Conservation (phyloP, 1,140 invertebrate genomes). For the Bilobella aurantiaca region DNA sequence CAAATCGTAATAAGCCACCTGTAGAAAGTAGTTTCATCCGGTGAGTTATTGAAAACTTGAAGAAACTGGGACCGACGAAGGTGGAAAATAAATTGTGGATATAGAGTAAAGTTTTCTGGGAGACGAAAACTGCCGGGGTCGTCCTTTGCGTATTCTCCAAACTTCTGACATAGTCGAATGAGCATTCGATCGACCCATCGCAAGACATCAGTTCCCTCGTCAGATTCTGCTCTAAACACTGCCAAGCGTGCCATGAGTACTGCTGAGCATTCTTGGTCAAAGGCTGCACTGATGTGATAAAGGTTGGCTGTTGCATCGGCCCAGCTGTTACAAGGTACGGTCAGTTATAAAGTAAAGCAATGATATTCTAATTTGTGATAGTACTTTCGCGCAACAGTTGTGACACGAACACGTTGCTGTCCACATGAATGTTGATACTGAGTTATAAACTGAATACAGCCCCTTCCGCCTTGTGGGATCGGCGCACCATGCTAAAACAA, state of each 20-base stretch:
- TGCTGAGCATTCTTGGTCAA: slow-evolving; percentile 94
- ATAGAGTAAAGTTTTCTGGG: slow-evolving; percentile 91
- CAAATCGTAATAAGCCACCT: slow-evolving; percentile 48
- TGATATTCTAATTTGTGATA: slow-evolving; percentile 29
- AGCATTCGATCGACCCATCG: slow-evolving; percentile 97
- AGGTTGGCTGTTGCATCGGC: slow-evolving; percentile 67
- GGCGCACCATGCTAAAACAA: slow-evolving; percentile 70
- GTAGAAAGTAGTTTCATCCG: slow-evolving; percentile 99
- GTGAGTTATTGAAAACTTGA: slow-evolving; percentile 99
- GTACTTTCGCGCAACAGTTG: slow-evolving; percentile 90
- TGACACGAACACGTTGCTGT: slow-evolving; percentile 86
- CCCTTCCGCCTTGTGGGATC: slow-evolving; percentile 87
- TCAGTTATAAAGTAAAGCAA: neutral
- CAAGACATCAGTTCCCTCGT: slow-evolving; percentile 92
- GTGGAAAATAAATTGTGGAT: slow-evolving; percentile 99
- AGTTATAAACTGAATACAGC: slow-evolving; percentile 96
- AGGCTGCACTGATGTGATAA: slow-evolving; percentile 77
- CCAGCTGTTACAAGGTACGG: slow-evolving; percentile 50
- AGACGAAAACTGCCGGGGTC: slow-evolving; percentile 93
- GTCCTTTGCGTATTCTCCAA: slow-evolving; percentile 96
- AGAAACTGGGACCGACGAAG: slow-evolving; percentile 94
- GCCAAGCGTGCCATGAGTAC: slow-evolving; percentile 95
- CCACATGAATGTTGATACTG: slow-evolving; percentile 98
- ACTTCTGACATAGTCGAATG: slow-evolving; percentile 97
- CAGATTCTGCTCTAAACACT: slow-evolving; percentile 87